Evolutionary conservation across 2,888 invertebrate species (phyloP), one percentile per base, ranked within the genome.

Genomic region (Macropis europaea): DNA sequence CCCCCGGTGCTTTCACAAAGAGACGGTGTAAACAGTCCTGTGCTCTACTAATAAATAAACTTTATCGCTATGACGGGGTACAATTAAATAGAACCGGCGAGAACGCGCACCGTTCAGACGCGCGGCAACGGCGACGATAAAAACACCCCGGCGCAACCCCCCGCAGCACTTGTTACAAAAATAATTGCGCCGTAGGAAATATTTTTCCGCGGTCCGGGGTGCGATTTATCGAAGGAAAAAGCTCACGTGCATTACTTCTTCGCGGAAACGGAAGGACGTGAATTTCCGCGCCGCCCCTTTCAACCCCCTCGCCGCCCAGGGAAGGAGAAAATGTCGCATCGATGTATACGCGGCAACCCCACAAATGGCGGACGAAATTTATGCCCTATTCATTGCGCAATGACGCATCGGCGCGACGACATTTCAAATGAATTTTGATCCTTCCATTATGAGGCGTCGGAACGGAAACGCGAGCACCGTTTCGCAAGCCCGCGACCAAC

Each of bases 241-340:
- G 15, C 22, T 34, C 15, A 17, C 47, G 30, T 1, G 45, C 17
- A 26, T 36, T 47, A 24, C 22, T 28, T n/a, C 19, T 47, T 11
- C 34, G 32, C 53, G 59, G 64, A 70, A 64, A 42, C 69, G 69
- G 69, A 69, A 47, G 19, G 28, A 15, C 15, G 45, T 15, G 59
- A 40, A 54, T 32, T 17, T 42, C 32, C 19, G 11, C 26, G 22
- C n/a, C 11, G 9, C 34, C 7, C 13, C 53, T 6, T 0, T 6
- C 2, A n/a, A 52, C 4, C 38, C 47, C 56, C 15, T 42, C 42
- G 42, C 42, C 42, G 5, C 19, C 40, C 38, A 45, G 48, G 48
- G 30, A 26, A 2, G 40, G 26, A 38, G n/a, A 17, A 38, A 53
- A 53, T 26, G 52, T 53, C 52, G 24, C 26, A 5, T n/a, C n/a